Evolutionary conservation across 92 coral and sea anemone genomes (phyloP), one percentile per base, ranked within the genome.

Genomic region (Epizoanthus rinbou): DNA sequence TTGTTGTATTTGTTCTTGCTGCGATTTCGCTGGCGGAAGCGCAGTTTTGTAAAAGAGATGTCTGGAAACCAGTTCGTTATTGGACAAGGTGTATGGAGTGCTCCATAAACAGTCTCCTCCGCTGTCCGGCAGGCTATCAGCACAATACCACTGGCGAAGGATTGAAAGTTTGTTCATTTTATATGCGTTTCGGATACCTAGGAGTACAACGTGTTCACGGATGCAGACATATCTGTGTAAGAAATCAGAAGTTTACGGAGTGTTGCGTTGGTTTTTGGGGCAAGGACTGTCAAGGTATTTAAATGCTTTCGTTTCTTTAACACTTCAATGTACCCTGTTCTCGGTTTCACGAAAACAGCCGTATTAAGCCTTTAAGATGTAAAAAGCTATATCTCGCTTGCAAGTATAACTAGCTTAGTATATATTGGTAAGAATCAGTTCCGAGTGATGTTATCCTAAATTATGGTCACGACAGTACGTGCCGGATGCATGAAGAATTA

Each of bases 231-330:
- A 64, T 85, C n/a, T 93, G 98, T 57, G 43, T 72, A 3, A 80
- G 85, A 66, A 73, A 69, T 5, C 84, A 76, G 8, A 64, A 53
- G 10, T 45, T 23, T 43, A 69, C 86, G 28, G 84, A 85, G 24
- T 95, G 97, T 53, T 95, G 98, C 41, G 57, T 4, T 28, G 92
- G 89, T 14, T 89, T 74, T 64, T 95, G 98, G 98, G 98, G 98
- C 81, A 65, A 37, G 11, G 92, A 89, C 57, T 95, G 98, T 60
- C 85, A 85, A 87, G 97, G 98, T 95, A 89, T 84, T 68, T 50
- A 11, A 50, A 33, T 19, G 24, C 39, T 31, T 45, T 18, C 9
- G 31, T 23, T 41, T 68, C 57, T 8, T 80, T 22, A 56, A 4
- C 31, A 8, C 5, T 11, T 17, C 7, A 19, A 6, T 2, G 19